These are phyloP conservation scores for Eptatretus burgeri DNA, from an alignment of 2,113 vertebrate species.

Conservation along the genomic window DNA sequence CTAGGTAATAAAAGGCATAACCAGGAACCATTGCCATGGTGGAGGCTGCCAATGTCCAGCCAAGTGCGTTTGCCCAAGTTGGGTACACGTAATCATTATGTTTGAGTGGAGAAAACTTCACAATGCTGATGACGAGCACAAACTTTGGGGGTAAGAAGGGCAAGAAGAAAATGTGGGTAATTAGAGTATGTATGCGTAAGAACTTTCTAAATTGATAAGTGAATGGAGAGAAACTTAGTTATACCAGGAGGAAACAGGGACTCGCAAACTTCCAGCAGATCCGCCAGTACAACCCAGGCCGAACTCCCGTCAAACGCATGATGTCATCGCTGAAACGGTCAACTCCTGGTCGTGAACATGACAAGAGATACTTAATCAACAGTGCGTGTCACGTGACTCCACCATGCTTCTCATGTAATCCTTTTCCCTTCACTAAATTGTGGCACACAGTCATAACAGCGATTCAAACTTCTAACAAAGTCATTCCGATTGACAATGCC, in stretches of 20 bases:
- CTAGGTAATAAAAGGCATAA: background rate
- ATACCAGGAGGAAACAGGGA: background rate
- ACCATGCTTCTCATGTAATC: too few species aligned
- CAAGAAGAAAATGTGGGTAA: too few species aligned
- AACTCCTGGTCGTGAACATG: background rate
- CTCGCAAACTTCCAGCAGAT: slow-evolving; percentile 5
- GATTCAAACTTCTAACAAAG: too few species aligned
- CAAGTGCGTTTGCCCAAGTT: background rate
- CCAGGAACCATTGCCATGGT: background rate
- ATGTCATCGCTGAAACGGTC: slow-evolving; percentile 2
- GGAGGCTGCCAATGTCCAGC: background rate
- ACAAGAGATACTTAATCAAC: too few species aligned
- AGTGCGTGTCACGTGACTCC: too few species aligned
- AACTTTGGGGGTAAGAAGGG: too few species aligned
- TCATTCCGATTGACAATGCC: too few species aligned
- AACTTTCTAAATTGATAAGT: background rate
- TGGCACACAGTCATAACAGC: too few species aligned
- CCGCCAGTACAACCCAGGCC: background rate
- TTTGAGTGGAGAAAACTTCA: too few species aligned
- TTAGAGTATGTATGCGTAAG: too few species aligned
- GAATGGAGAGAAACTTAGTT: background rate
- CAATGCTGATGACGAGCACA: too few species aligned
- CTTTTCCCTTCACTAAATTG: too few species aligned
- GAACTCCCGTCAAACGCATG: background rate
- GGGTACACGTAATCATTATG: background rate